Base-by-base conservation (phyloP, 2,888 invertebrate species). In the Philopedon plagiatum region DNA sequence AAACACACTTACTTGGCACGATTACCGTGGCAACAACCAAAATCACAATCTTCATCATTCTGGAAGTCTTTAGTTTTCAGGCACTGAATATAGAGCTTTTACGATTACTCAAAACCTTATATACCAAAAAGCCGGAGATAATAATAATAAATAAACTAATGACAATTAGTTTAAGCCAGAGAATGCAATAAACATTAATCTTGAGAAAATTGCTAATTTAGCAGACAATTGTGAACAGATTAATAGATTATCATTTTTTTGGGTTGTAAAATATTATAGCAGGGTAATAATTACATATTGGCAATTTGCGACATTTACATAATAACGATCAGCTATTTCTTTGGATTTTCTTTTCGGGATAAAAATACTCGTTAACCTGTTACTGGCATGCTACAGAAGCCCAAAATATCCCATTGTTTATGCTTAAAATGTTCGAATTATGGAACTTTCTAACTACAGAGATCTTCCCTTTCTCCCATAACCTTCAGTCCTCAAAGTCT, bases 1-100 rank as follows among this genome's bases (percentile, higher is more conserved):
- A 23, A 13, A 32, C 56, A 65, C 56, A 65, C 68, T 73, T 69
- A 73, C 73, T 69, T 61, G 73, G 73, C 56, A 65, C 65, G 34
- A 73, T 54, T 2, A 70, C 73, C 58, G 67, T 19, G 13, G 70
- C 70, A 58, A 62, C 64, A 51, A 69, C 63, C 19, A 70, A 51
- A 57, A 70, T 18, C 13, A 70, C 57, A n/a, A 70, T 58, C 39
- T 66, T 73, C 57, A 66, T 66, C 73, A 70, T 73, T 2, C 57
- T 71, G 46, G 9, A 13, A 7, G 37, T 9, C 8, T 15, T 32
- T 46, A 9, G n/a, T 9, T 41, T 23, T 57, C 34, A 32, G 13
- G 37, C 57, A 54, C 51, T 54, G 15, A 54, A 29, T 49, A 5
- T 49, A 29, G 15, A 54, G 51, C 15, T 15, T 18, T 26, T 18